These are phyloP conservation scores for Mnemiopsis leidyi DNA, from an alignment of 37 sponge, comb jelly and placozoan species.

Conservation along the genomic window DNA sequence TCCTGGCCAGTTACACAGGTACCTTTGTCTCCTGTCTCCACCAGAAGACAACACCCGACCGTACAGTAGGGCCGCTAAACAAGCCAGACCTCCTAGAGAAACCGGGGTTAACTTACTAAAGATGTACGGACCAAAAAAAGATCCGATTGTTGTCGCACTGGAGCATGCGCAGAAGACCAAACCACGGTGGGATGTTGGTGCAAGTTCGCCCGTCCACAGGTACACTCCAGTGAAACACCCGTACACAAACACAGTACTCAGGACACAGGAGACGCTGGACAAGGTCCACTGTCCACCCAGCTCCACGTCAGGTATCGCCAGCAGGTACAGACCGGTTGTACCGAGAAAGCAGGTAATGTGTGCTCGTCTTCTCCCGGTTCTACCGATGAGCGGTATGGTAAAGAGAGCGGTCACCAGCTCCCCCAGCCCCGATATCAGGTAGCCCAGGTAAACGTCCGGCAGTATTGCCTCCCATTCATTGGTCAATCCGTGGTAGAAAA, in stretches of 20 bases:
- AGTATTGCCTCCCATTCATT: not conserved
- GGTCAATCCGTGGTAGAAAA: conserved; percentile 33
- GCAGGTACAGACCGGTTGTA: not conserved
- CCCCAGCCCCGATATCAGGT: not conserved
- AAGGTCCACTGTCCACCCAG: not conserved
- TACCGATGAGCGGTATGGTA: not conserved
- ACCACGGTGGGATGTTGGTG: conserved; percentile 11
- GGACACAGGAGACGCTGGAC: not conserved
- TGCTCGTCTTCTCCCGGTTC: not conserved
- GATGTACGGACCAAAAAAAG: conserved; percentile 35
- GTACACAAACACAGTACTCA: not conserved
- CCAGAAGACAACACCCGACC: not conserved
- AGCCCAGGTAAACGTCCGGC: not conserved
- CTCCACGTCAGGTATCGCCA: not conserved
- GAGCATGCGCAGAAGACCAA: not conserved
- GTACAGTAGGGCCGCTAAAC: not conserved
- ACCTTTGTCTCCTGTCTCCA: not conserved
- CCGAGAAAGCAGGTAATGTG: not conserved
- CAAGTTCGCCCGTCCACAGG: conserved; percentile 8
- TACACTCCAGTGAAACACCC: not conserved
- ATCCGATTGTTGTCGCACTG: not conserved
- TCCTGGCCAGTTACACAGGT: not conserved
- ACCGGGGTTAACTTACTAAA: not conserved
- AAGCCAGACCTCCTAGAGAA: not conserved
- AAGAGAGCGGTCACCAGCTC: not conserved